These are phyloP conservation scores for Tetramorium simillimum DNA, from an alignment of 1,140 invertebrate species.

Conservation along the genomic window DNA sequence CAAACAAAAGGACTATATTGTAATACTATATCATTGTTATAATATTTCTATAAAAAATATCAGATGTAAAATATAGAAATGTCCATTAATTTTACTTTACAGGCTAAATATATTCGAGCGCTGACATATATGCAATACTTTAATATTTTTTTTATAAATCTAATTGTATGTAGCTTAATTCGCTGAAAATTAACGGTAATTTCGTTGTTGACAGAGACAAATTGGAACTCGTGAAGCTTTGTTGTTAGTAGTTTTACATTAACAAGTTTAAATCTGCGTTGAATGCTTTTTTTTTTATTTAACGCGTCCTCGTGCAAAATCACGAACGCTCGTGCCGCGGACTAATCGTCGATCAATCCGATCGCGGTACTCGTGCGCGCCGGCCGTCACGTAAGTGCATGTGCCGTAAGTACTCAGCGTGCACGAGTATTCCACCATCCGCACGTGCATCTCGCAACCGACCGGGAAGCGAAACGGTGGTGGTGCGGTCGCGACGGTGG, in stretches of 20 bases:
- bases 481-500: slow-evolving; percentile 12
- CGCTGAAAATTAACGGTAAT: neutral
- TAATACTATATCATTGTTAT: neutral
- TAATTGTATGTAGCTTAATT: neutral
- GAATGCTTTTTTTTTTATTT: neutral
- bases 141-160: neutral
- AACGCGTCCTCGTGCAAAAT: neutral
- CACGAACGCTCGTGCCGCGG: neutral
- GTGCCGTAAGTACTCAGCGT: neutral
- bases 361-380: neutral
- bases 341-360: slow-evolving; percentile 24
- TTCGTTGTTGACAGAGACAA: neutral
- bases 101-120: neutral
- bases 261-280: neutral
- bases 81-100: neutral
- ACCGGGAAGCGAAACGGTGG: slow-evolving; percentile 21
- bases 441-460: slow-evolving; percentile 28
- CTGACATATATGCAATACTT: neutral
- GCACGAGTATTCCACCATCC: slow-evolving; percentile 10
- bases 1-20: neutral
- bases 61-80: neutral
- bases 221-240: neutral
- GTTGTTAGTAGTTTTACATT: neutral
- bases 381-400: slow-evolving; percentile 12
- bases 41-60: neutral